Evolutionary conservation across 2,888 invertebrate species (phyloP).

Genomic region (Timandra comae): DNA sequence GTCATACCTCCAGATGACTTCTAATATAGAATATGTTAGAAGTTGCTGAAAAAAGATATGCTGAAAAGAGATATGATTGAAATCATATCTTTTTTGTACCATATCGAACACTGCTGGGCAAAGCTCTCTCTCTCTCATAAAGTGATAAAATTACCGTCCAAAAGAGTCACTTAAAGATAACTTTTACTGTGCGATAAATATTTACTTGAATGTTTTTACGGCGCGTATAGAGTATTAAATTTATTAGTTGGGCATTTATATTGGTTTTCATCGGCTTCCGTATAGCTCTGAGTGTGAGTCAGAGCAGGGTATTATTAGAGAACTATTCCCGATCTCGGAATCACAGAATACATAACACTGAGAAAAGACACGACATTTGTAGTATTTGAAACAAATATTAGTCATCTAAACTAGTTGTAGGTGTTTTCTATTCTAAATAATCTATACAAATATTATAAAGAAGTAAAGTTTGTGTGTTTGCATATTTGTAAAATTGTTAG

Average conservation of each 20-base stretch:
- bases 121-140: conserved; percentile 10
- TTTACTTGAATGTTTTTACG: conserved; percentile 15
- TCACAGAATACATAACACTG: conserved; percentile 8
- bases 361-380: not conserved
- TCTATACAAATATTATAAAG: too few species aligned
- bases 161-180: conserved; percentile 13
- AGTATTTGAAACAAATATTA: too few species aligned
- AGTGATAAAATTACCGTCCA: conserved; percentile 14
- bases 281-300: conserved; percentile 48
- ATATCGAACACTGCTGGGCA: too few species aligned
- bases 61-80: too few species aligned
- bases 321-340: conserved; percentile 43
- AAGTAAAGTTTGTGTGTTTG: too few species aligned
- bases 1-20: too few species aligned
- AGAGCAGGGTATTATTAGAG: conserved; percentile 48
- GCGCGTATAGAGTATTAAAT: conserved; percentile 32
- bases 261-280: conserved; percentile 56
- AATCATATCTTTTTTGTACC: too few species aligned
- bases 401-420: too few species aligned
- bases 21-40: too few species aligned
- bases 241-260: conserved; percentile 53
- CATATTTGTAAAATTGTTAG: too few species aligned
- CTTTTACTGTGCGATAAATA: conserved; percentile 19
- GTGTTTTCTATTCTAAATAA: too few species aligned
- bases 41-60: too few species aligned